A percentile compares a stretch with the other conserved stretches of the same genome.
These are phyloP conservation scores for Melinaea marsaeus DNA, from an alignment of 2,888 invertebrate species.

Conservation along the genomic window DNA sequence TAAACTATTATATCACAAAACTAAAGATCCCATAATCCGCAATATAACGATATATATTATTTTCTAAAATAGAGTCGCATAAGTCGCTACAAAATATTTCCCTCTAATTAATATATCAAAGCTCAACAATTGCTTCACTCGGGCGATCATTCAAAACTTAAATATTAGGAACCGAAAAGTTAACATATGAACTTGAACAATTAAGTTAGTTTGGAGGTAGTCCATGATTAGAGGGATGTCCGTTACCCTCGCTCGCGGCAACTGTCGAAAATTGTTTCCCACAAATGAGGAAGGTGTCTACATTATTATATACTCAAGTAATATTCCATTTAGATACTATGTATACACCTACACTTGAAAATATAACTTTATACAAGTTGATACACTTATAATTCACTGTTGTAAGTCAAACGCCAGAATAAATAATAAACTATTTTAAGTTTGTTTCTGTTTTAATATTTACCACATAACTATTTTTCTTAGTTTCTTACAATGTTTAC, in stretches of 20 bases:
- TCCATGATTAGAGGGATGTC: conserved; percentile 58
- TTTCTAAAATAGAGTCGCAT: neutral
- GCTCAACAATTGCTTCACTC: conserved; percentile 22
- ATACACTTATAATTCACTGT: too few relatives aligned
- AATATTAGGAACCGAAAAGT: conserved; percentile 30
- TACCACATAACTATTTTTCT: conserved; percentile 7
- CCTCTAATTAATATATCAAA: conserved; percentile 26
- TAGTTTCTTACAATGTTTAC: neutral
- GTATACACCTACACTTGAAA: too few relatives aligned
- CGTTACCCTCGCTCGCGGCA: conserved; percentile 60
- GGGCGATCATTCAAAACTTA: conserved; percentile 25
- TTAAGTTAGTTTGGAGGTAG: conserved; percentile 52
- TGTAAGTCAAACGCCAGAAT: too few relatives aligned
- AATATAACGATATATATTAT: too few relatives aligned
- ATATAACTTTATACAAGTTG: too few relatives aligned
- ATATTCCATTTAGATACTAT: too few relatives aligned
- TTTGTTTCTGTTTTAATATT: conserved; percentile 5
- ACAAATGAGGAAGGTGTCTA: conserved; percentile 42
- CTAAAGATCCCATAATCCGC: too few relatives aligned
- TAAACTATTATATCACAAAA: too few relatives aligned
- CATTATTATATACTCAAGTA: conserved; percentile 1
- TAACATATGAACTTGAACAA: conserved; percentile 41
- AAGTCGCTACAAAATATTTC: neutral
- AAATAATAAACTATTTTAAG: neutral
- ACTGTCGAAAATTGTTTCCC: conserved; percentile 54